Conservation (phyloP, 2,113 vertebrate species). For the Scatophagus argus region DNA sequence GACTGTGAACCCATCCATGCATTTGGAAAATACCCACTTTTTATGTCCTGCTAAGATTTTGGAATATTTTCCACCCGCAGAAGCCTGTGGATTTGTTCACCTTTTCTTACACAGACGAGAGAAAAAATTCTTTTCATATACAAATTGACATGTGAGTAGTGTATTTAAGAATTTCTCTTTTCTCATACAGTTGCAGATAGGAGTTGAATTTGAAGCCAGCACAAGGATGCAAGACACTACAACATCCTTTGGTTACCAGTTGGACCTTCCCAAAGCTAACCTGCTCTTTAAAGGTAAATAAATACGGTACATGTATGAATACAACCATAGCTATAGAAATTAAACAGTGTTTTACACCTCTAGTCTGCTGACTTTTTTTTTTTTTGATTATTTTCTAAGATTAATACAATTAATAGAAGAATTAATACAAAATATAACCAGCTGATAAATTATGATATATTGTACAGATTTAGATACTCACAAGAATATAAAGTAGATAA, state of each 20-base stretch:
- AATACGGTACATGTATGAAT: background rate
- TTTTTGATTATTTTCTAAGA: no score
- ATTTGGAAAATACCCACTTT: no score
- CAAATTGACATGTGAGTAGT: background rate
- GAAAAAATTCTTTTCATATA: background rate
- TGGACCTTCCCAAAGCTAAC: constrained; percentile 93
- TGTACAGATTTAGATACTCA: background rate
- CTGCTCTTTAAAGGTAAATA: constrained; percentile 91
- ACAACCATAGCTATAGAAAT: background rate
- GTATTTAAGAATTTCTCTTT: background rate
- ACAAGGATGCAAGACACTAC: constrained; percentile 91
- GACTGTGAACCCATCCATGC: no score
- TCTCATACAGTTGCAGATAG: constrained; percentile 87
- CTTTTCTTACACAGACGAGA: background rate
- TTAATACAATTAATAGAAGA: no score
- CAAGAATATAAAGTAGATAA: background rate
- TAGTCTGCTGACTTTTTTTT: no score
- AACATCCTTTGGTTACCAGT: constrained; percentile 90
- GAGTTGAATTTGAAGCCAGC: constrained; percentile 93
- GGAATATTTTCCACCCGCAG: no score
- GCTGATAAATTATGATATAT: background rate
- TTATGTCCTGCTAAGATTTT: no score
- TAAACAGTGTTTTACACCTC: background rate
- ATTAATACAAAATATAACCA: background rate
- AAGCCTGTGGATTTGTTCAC: no score